phyloP scores from a whole-genome alignment of 2,888 invertebrate genomes.

The Minunthozetes semirufus region DNA sequence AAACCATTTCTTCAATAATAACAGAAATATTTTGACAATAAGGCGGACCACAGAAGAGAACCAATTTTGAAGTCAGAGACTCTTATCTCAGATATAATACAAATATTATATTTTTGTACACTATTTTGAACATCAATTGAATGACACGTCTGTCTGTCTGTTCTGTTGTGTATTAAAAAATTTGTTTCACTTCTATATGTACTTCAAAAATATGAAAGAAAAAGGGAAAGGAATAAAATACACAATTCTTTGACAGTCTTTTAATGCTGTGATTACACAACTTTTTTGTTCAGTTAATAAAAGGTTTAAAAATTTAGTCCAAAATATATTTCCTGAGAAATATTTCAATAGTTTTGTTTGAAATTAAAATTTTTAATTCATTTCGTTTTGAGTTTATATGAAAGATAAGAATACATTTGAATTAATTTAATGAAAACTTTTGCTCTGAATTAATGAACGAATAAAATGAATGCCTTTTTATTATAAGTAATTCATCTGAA shows the following conservation, averaged over 20 bases:
- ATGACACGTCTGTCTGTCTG: too few species aligned
- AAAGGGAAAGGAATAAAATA: too few species aligned
- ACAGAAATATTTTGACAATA: background rate
- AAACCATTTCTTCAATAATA: background rate
- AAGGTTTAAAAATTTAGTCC: background rate
- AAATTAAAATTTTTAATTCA: too few species aligned
- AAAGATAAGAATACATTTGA: too few species aligned
- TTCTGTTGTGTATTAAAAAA: background rate
- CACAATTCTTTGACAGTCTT: background rate
- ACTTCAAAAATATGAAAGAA: background rate
- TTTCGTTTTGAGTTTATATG: too few species aligned
- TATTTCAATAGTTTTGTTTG: background rate
- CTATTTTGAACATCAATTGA: background rate
- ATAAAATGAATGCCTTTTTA: too few species aligned
- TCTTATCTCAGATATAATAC: background rate
- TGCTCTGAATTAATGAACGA: too few species aligned
- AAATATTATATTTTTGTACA: background rate
- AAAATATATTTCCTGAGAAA: background rate
- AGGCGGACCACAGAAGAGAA: background rate
- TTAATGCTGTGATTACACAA: background rate
- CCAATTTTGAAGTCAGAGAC: background rate
- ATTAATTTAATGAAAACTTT: too few species aligned
- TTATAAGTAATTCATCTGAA: too few species aligned
- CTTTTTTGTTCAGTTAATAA: background rate
- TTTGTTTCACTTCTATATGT: background rate